These are phyloP conservation scores for Octopus bimaculoides DNA, from an alignment of 1,140 invertebrate genomes.

Conservation along the genomic window DNA sequence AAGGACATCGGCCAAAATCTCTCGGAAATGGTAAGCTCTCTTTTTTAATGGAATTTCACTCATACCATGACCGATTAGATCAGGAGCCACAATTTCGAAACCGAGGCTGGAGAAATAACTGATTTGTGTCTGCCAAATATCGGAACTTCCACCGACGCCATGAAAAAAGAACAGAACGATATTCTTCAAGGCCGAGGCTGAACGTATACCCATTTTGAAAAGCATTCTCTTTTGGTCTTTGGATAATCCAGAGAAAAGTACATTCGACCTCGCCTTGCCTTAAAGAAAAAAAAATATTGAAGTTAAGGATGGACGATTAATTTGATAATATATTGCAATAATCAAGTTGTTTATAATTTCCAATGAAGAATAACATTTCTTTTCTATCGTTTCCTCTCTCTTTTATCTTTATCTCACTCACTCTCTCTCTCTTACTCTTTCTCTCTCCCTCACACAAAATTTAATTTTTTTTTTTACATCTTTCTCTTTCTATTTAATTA, in stretches of 20 bases:
- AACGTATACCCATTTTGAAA: conserved; percentile 12
- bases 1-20: conserved; percentile 65
- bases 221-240: conserved; percentile 1
- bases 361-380: no score
- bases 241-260: background rate
- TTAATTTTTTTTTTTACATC: no score
- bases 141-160: conserved; percentile 71
- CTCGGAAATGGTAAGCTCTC: conserved; percentile 67
- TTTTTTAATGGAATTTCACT: conserved; percentile 65
- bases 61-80: conserved; percentile 72
- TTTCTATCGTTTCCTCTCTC: no score
- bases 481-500: no score
- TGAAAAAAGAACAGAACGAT: conserved; percentile 68
- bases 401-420: no score
- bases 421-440: no score
- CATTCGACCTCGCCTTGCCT: background rate
- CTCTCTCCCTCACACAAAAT: no score
- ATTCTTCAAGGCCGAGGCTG: conserved; percentile 22
- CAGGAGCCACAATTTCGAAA: conserved; percentile 70
- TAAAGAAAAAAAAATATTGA: background rate
- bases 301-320: no score
- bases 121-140: conserved; percentile 67
- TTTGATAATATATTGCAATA: no score
- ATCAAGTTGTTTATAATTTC: no score
- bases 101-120: conserved; percentile 65